These are phyloP conservation scores for Drosophila gaucha DNA, from an alignment of 2,888 invertebrate genomes.

Conservation along the genomic window DNA sequence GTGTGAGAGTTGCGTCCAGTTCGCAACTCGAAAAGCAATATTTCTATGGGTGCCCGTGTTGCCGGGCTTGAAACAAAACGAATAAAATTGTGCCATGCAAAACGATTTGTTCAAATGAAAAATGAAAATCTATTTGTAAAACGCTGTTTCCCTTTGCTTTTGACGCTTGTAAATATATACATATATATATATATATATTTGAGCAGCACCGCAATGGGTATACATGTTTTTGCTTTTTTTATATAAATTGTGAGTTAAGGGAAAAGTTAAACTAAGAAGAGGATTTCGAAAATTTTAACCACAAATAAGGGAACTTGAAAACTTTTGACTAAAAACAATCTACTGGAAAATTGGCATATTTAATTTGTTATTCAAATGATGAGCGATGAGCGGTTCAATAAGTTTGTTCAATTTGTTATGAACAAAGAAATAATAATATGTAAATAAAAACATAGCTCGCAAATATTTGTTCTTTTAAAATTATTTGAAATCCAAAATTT, in stretches of 20 bases:
- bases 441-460: no score
- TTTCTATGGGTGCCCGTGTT: constrained; percentile 19
- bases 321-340: not conserved
- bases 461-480: no score
- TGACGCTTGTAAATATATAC: constrained; percentile 4
- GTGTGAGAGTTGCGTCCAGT: constrained; percentile 3
- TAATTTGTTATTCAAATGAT: no score
- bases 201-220: not conserved
- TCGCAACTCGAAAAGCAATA: constrained; percentile 23
- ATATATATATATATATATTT: no score
- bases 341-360: no score
- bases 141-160: constrained; percentile 11
- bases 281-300: not conserved
- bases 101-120: constrained; percentile 59
- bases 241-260: not conserved
- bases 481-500: no score
- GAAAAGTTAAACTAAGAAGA: not conserved
- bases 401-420: no score
- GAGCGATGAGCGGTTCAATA: no score
- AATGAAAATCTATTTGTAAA: constrained; percentile 56
- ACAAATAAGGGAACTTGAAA: not conserved
- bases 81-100: constrained; percentile 58
- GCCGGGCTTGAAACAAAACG: constrained; percentile 54
- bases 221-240: not conserved
- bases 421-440: no score